Percentiles rank a stretch among this genome's conserved stretches.
These are phyloP conservation scores for Calidris pygmaea DNA, from an alignment of 2,113 vertebrate species.

Conservation along the genomic window DNA sequence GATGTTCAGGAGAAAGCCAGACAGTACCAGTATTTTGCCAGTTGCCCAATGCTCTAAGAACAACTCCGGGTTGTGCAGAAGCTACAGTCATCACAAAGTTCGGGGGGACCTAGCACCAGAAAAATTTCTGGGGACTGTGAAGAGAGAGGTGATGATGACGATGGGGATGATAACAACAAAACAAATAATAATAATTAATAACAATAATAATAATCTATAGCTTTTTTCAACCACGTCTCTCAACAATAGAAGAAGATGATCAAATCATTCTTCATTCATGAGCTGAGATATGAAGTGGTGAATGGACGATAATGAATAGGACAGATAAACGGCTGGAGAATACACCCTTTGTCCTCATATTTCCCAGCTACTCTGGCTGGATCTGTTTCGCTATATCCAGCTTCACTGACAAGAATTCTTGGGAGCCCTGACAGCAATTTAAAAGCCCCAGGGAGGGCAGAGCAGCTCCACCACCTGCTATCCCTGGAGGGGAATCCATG, in stretches of 20 bases:
- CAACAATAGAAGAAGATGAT: neutral
- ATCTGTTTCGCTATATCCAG: neutral
- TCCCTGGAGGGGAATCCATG: neutral
- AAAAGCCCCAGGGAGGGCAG: neutral
- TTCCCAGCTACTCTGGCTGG: neutral
- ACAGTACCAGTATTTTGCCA: neutral
- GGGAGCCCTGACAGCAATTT: neutral
- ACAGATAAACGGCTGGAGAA: neutral
- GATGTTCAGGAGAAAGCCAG: neutral
- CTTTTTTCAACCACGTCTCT: neutral
- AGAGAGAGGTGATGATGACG: neutral
- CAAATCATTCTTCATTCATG: neutral
- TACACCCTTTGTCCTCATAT: neutral
- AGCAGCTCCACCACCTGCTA: neutral
- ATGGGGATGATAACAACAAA: neutral
- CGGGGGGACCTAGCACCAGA: neutral
- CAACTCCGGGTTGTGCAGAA: neutral
- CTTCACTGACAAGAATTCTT: neutral
- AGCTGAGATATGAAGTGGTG: neutral
- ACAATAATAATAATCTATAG: neutral
- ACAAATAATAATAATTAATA: neutral
- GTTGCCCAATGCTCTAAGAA: neutral
- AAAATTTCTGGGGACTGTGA: neutral
- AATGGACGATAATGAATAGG: neutral
- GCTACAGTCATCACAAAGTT: neutral